Conservation (phyloP, 2,888 invertebrate species). For the Anodontia alba region DNA sequence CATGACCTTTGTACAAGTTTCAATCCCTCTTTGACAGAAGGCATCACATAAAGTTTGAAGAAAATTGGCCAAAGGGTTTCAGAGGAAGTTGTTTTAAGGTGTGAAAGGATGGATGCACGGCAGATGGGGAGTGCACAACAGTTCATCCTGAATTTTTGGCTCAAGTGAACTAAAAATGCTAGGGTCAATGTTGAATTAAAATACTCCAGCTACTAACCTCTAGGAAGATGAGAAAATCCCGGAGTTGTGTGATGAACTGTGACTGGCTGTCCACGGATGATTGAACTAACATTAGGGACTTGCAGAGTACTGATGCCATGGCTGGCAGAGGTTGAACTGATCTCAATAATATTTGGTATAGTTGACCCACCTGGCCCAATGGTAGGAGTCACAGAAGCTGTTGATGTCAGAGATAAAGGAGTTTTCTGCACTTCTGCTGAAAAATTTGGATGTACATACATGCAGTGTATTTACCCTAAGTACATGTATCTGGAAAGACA, state of each 20-base stretch:
- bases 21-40: no score
- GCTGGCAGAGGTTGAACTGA: constrained; percentile 26
- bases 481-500: no score
- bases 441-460: neutral
- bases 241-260: neutral
- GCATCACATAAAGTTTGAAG: no score
- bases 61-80: no score
- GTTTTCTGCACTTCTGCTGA: constrained; percentile 54
- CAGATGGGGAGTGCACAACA: no score
- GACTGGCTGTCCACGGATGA: constrained; percentile 32
- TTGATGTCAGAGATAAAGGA: constrained; percentile 42
- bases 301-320: constrained; percentile 42
- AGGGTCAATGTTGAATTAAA: no score
- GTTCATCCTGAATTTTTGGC: no score
- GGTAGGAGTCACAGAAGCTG: constrained; percentile 28
- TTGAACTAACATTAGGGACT: constrained; percentile 56
- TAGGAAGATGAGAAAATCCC: neutral
- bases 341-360: constrained; percentile 19
- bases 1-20: no score
- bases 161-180: no score
- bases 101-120: no score
- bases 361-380: neutral
- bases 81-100: no score
- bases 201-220: no score
- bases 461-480: neutral